Base-by-base conservation (phyloP, 2,888 invertebrate genomes). In the Chrysolina oricalcia region DNA sequence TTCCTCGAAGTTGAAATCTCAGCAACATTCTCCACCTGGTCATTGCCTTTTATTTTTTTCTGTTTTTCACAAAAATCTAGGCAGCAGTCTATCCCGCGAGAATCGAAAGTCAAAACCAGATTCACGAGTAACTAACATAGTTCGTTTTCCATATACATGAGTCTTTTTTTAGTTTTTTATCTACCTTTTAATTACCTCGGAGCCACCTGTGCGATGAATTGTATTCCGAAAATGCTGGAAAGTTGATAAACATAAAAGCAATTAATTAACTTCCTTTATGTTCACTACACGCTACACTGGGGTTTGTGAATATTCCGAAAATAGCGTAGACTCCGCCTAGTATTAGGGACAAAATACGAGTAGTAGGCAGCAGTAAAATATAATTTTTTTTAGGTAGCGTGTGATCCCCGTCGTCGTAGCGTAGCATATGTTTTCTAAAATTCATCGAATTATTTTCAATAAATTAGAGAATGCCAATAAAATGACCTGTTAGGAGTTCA, bases 221-320 rank as follows among this genome's bases (percentile, higher is more conserved):
- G 66, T 48, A n/a, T 66, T 46, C 48, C 4, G 41, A 43, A 10
- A 41, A 15, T 23, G 48, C 35, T 21, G 64, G 69, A 68, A 72
- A 68, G 43, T 71, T 53, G 69, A 72, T 70, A 75, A 75, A 69
- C 69, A 68, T 63, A 75, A 75, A 69, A n/a, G 56, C 70, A 74
- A 69, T 65, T 72, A 75, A 72, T 75, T 75, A 69, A 75, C 27
- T 63, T 41, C 62, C 43, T 46, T 66, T 21, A 46, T 23, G 48
- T 66, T 6, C 4, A 8, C 35, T 21, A 15, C 66, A 27, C n/a
- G 48, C 23, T 11, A 64, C 64, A 64, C 40, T 27, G 13, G 27
- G 53, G 35, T n/a, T n/a, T 59, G 15, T 35, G 35, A 59, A 59
- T 10, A 59, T 23, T 59, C 15, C 59, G 9, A 35, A 59, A 59